Conservation (phyloP, 2,888 invertebrate species). For the Frankliniella intonsa region DNA sequence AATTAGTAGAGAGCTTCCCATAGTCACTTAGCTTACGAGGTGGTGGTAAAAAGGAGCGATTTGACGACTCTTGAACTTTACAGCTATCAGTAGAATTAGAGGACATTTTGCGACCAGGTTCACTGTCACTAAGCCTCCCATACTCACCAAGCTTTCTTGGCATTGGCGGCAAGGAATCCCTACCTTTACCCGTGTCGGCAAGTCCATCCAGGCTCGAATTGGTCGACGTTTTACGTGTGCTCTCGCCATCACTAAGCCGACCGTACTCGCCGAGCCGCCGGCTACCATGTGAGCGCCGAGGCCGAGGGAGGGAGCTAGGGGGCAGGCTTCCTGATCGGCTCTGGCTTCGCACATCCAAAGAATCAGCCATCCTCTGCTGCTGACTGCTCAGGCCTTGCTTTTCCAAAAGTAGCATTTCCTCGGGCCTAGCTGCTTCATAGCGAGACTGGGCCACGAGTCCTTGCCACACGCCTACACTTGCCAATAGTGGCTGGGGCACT, state of each 20-base stretch:
- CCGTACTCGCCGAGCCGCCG: slow-evolving; percentile 58
- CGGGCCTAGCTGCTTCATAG: slow-evolving; percentile 50
- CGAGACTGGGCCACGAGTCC: slow-evolving; percentile 43
- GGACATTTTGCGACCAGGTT: slow-evolving; percentile 35
- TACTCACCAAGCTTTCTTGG: slow-evolving; percentile 46
- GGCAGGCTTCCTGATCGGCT: slow-evolving; percentile 58
- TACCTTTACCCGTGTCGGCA: slow-evolving; percentile 33
- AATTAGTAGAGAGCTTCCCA: slow-evolving; percentile 46
- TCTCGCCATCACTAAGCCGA: slow-evolving; percentile 52
- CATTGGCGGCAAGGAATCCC: slow-evolving; percentile 31
- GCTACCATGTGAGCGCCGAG: slow-evolving; percentile 50
- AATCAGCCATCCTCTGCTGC: slow-evolving; percentile 61
- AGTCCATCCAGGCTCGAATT: slow-evolving; percentile 45
- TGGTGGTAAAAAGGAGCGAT: slow-evolving; percentile 43
- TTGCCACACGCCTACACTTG: slow-evolving; percentile 53
- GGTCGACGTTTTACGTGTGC: slow-evolving; percentile 34
- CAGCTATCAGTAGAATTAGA: not conserved
- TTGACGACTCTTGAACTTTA: slow-evolving; percentile 35
- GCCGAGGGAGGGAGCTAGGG: slow-evolving; percentile 67
- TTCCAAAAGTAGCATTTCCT: slow-evolving; percentile 69
- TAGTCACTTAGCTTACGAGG: slow-evolving; percentile 56
- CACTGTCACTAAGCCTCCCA: slow-evolving; percentile 45
- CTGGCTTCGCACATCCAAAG: slow-evolving; percentile 38
- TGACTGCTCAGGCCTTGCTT: slow-evolving; percentile 73
- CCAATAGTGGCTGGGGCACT: slow-evolving; percentile 70